Evolutionary conservation across 2,113 vertebrate genomes (phyloP).

Genomic region (Bufo gargarizans): DNA sequence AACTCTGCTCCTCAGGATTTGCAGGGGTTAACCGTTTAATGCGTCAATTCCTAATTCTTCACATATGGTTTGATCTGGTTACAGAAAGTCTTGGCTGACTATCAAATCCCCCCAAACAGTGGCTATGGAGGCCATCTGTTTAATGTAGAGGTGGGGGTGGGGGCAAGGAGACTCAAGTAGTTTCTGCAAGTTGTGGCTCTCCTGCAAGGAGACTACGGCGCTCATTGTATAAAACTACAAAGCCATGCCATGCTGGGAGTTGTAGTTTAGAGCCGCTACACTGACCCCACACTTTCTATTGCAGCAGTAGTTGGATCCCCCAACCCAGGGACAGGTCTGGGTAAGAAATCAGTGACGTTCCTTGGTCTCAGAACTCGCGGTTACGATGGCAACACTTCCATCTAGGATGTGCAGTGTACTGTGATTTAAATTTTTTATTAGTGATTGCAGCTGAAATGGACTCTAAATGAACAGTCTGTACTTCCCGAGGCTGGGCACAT

Average conservation of each 20-base stretch:
- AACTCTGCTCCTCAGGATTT: not conserved
- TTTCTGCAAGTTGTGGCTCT: not conserved
- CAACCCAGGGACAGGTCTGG: not conserved
- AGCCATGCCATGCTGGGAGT: no score
- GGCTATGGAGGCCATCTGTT: slow-evolving; percentile 59
- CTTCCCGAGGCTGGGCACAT: not conserved
- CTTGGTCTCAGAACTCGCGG: slow-evolving; percentile 40
- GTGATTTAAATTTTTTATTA: slow-evolving; percentile 48
- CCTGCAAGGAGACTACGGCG: not conserved
- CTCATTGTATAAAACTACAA: no score
- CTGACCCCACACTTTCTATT: no score
- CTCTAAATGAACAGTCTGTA: not conserved
- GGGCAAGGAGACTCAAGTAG: slow-evolving; percentile 19
- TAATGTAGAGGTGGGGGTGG: slow-evolving; percentile 30
- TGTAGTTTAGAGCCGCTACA: no score
- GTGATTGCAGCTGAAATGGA: slow-evolving; percentile 24
- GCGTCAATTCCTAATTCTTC: slow-evolving; percentile 59
- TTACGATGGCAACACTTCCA: slow-evolving; percentile 57
- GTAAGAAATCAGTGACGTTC: not conserved
- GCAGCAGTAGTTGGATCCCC: not conserved
- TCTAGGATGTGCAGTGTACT: slow-evolving; percentile 17
- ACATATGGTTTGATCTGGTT: slow-evolving; percentile 62
- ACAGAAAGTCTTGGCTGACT: slow-evolving; percentile 56
- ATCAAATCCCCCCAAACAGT: slow-evolving; percentile 42
- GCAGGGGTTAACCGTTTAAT: slow-evolving; percentile 60